These are phyloP conservation scores for Empidonax alnorum DNA, from an alignment of 2,113 vertebrate genomes.

Conservation along the genomic window DNA sequence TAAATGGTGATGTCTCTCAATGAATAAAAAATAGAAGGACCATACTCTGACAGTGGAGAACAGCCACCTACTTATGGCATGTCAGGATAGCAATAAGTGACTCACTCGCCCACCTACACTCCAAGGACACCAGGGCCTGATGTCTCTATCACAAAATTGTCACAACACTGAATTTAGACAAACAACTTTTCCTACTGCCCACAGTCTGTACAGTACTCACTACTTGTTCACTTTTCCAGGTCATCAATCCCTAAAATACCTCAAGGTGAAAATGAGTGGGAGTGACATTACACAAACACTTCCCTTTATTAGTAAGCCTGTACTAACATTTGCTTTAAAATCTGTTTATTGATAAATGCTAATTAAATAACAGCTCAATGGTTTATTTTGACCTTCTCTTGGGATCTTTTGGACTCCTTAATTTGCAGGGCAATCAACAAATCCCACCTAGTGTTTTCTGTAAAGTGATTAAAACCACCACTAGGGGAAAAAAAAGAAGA, in stretches of 20 bases:
- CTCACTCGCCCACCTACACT: conserved; percentile 33
- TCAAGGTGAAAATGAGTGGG: conserved; percentile 52
- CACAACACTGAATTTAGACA: conserved; percentile 48
- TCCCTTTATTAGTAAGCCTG: conserved; percentile 8
- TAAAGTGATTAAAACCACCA: neutral
- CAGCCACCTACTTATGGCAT: conserved; percentile 45
- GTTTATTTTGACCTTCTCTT: neutral
- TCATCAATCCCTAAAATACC: conserved; percentile 37
- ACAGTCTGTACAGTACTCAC: conserved; percentile 2
- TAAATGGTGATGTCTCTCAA: conserved; percentile 11
- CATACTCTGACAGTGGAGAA: neutral
- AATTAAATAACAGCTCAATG: conserved; percentile 23
- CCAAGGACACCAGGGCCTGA: conserved; percentile 7
- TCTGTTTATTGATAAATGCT: conserved; percentile 26
- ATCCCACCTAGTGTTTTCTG: neutral
- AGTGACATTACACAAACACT: conserved; percentile 1
- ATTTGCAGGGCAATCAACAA: neutral
- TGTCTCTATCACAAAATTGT: conserved; percentile 11
- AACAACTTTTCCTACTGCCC: conserved; percentile 48
- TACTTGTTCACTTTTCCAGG: conserved; percentile 33
- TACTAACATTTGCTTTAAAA: conserved; percentile 44
- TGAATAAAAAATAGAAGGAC: conserved; percentile 42
- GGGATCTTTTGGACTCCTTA: neutral
- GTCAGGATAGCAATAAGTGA: conserved; percentile 45
- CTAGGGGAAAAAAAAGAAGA: neutral